Conservation (phyloP, 2,113 vertebrate species). For the Lophotis ruficrista region DNA sequence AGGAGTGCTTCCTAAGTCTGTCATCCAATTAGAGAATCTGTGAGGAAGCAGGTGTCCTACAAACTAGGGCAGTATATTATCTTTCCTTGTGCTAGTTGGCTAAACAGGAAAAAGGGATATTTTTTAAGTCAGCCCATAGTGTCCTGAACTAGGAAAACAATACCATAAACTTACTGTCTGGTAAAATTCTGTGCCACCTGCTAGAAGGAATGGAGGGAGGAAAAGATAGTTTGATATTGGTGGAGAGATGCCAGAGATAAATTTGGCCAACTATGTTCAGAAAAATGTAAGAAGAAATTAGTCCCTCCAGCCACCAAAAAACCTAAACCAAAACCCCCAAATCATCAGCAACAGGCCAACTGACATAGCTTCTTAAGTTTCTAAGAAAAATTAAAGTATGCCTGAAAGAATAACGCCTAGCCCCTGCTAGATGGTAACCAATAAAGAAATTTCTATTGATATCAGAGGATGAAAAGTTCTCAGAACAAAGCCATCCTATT, state of each 20-base stretch:
- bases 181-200: not conserved
- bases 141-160: not conserved
- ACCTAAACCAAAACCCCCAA: not conserved
- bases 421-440: not conserved
- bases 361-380: not conserved
- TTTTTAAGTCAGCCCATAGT: not conserved
- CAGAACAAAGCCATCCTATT: not conserved
- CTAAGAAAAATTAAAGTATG: not conserved
- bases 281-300: not conserved
- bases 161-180: not conserved
- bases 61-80: not conserved
- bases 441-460: not conserved
- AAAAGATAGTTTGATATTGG: not conserved
- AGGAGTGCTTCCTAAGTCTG: not conserved
- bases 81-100: not conserved
- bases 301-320: not conserved
- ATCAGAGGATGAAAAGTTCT: not conserved
- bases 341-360: not conserved
- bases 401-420: not conserved
- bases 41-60: not conserved
- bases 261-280: not conserved
- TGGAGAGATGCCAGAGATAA: not conserved
- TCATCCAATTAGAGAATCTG: not conserved
- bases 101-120: not conserved
- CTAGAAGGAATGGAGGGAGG: not conserved